These are phyloP conservation scores for Plestiodon gilberti DNA, from an alignment of 2,113 vertebrate genomes.

Conservation along the genomic window DNA sequence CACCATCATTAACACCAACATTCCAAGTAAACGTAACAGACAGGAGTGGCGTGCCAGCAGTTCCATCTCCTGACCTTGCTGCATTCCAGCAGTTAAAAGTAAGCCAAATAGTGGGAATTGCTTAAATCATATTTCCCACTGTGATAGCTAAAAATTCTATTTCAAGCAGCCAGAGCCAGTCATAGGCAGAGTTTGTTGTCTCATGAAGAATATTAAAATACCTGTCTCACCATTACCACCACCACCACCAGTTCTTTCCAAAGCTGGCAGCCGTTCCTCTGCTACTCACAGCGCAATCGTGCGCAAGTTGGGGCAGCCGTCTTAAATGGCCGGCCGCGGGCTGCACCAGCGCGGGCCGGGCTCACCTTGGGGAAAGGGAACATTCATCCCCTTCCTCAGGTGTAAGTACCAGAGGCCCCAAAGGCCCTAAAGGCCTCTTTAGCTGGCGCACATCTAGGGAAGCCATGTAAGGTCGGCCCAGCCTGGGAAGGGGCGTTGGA, in stretches of 20 bases:
- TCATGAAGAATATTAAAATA: constrained; percentile 6
- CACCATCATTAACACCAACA: constrained; percentile 25
- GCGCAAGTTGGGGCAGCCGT: no score
- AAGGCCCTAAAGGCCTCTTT: no score
- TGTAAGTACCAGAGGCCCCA: no score
- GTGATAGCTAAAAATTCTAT: constrained; percentile 21
- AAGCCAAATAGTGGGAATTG: constrained; percentile 24
- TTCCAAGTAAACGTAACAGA: constrained; percentile 8
- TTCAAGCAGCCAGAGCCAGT: background rate
- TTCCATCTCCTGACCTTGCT: constrained; percentile 20
- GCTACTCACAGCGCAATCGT: no score
- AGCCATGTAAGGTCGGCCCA: no score
- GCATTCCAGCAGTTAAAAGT: constrained; percentile 28
- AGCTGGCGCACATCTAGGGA: no score
- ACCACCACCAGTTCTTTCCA: background rate
- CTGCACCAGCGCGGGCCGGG: no score
- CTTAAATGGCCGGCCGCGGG: no score
- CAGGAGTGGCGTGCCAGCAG: constrained; percentile 15
- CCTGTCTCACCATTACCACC: background rate
- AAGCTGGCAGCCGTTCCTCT: background rate
- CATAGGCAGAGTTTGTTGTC: background rate
- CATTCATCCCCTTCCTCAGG: no score
- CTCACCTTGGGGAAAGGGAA: no score
- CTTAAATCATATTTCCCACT: constrained; percentile 33
- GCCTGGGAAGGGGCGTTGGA: no score